phyloP scores from a whole-genome alignment of 2,888 invertebrate genomes.

The Pyrochroa serraticornis region DNA sequence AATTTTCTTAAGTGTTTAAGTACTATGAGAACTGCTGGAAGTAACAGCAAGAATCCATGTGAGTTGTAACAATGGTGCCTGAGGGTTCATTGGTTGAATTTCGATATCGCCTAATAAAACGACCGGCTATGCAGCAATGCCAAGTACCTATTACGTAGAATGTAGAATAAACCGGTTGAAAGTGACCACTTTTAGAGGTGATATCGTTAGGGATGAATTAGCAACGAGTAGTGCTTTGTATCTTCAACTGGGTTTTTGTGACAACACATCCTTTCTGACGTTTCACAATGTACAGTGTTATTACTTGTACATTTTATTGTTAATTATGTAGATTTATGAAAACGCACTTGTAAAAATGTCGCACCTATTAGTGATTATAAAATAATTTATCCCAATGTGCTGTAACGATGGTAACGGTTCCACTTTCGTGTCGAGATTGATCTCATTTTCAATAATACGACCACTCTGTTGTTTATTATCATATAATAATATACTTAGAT shows the following conservation, averaged over 20 bases:
- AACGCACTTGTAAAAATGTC: constrained; percentile 22
- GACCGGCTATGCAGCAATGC: constrained; percentile 17
- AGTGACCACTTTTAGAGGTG: constrained; percentile 9
- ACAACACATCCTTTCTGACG: constrained; percentile 13
- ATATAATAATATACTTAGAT: constrained; percentile 19
- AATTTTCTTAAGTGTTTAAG: constrained; percentile 1
- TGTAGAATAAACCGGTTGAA: constrained; percentile 20
- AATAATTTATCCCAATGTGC: constrained; percentile 3
- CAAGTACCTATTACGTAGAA: constrained; percentile 27
- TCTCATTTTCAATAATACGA: constrained; percentile 18
- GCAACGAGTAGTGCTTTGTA: constrained; percentile 32
- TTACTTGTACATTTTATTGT: constrained; percentile 35
- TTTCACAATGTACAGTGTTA: constrained; percentile 41
- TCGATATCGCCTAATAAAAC: constrained; percentile 7
- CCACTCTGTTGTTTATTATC: constrained; percentile 9
- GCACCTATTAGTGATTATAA: constrained; percentile 7
- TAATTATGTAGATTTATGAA: constrained; percentile 25
- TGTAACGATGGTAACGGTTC: not conserved
- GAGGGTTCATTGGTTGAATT: constrained; percentile 13
- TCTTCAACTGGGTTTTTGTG: constrained; percentile 1
- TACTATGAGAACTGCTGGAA: constrained; percentile 9
- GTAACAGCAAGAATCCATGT: not conserved
- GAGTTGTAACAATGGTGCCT: constrained; percentile 28
- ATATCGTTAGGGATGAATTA: constrained; percentile 12
- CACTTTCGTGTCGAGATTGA: not conserved